Conservation (phyloP, 2,888 invertebrate genomes). For the Ophion slaviceki region DNA sequence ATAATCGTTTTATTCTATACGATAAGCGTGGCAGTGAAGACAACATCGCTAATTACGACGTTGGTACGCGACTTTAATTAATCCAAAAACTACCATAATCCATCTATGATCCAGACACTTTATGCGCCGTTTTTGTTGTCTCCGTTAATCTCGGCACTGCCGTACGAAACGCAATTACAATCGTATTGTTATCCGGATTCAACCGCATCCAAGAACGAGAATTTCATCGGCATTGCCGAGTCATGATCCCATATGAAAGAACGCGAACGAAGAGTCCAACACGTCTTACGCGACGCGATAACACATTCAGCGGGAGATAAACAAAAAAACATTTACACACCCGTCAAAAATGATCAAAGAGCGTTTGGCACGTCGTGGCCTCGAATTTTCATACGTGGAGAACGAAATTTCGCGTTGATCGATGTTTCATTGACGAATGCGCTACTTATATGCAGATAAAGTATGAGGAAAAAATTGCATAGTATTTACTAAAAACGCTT, state of each 20-base stretch:
- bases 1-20: background rate
- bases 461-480: no score
- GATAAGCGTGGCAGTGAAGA: background rate
- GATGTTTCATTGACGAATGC: no score
- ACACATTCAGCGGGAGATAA: no score
- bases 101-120: background rate
- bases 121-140: background rate
- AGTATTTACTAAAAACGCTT: no score
- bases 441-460: no score
- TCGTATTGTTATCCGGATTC: background rate
- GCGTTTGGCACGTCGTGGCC: no score
- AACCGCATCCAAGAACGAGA: background rate
- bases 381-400: no score
- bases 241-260: no score
- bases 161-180: background rate
- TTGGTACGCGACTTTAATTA: background rate
- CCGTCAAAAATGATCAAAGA: conserved; percentile 7
- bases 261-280: background rate
- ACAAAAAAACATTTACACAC: conserved; percentile 3
- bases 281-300: conserved; percentile 6
- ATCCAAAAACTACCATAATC: background rate
- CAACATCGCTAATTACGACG: background rate
- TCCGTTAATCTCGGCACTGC: background rate
- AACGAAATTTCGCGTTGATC: no score
- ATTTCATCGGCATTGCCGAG: background rate